These are phyloP conservation scores for Pipistrellus nathusii DNA, from an alignment of 2,797 vertebrate genomes.

Conservation along the genomic window DNA sequence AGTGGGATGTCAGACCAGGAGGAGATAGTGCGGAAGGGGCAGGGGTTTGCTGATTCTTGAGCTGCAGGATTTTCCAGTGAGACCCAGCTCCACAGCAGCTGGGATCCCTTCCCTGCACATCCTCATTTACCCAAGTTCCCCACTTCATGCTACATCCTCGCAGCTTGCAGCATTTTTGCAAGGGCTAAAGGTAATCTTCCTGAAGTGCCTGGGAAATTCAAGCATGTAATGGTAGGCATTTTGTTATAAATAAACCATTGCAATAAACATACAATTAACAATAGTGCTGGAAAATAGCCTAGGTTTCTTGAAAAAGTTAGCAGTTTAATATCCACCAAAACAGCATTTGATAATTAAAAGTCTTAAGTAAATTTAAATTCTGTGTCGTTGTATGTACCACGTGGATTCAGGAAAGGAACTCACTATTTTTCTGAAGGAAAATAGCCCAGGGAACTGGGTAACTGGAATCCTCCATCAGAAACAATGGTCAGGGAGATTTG, in stretches of 20 bases:
- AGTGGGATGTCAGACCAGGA: rapidly evolving
- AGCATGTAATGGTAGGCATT: neutral
- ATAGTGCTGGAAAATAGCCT: neutral
- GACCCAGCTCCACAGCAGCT: neutral
- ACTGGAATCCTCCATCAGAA: neutral
- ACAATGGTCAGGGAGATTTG: neutral
- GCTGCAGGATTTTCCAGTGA: neutral
- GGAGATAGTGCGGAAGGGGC: rapidly evolving
- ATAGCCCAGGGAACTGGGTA: neutral
- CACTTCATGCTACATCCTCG: neutral
- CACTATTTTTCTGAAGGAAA: neutral
- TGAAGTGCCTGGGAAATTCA: neutral
- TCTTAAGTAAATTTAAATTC: slow-evolving; percentile 13
- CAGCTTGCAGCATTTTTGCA: neutral
- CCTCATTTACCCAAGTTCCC: neutral
- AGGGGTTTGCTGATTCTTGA: neutral
- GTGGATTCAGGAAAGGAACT: neutral
- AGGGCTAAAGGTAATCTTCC: neutral
- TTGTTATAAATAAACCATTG: neutral
- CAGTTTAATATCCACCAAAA: neutral
- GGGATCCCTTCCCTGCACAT: neutral
- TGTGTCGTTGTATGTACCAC: neutral
- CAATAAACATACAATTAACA: neutral
- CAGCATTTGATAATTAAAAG: slow-evolving; percentile 5
- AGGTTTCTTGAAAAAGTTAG: neutral